A percentile compares a stretch with the other conserved stretches of the same genome.
phyloP scores from a whole-genome alignment of 2,113 vertebrate species.

The Tragelaphus strepsiceros region DNA sequence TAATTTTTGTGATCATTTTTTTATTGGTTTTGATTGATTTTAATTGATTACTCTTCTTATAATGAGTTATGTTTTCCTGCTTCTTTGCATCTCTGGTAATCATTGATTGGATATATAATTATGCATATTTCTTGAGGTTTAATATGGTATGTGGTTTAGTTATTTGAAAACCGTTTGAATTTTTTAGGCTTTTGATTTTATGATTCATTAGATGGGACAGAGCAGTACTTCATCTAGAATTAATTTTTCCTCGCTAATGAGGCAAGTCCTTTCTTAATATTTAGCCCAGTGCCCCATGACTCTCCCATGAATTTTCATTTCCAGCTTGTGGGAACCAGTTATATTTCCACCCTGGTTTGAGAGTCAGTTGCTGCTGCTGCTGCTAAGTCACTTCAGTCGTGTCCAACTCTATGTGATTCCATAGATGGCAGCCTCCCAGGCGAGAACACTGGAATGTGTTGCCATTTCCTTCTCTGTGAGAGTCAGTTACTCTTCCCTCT shows the following conservation, averaged over 20 bases:
- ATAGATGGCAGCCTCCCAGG: neutral
- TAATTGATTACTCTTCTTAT: neutral
- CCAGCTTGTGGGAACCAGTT: neutral
- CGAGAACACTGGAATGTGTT: neutral
- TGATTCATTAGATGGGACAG: neutral
- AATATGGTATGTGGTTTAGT: neutral
- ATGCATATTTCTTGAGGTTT: neutral
- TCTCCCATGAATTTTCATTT: neutral
- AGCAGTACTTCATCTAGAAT: neutral
- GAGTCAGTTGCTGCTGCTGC: neutral
- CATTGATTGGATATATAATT: neutral
- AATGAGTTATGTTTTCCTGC: neutral
- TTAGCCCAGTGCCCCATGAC: neutral
- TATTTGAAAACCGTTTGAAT: neutral
- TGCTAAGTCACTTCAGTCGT: neutral
- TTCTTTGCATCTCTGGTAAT: neutral
- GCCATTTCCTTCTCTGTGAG: neutral
- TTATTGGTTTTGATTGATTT: neutral
- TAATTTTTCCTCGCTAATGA: neutral
- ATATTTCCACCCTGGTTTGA: neutral
- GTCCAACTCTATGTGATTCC: fast-evolving
- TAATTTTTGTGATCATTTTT: neutral
- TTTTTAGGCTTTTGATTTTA: neutral
- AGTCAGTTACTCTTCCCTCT: neutral
- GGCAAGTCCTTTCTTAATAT: neutral